phyloP scores from a whole-genome alignment of 2,113 vertebrate species.

The Anguilla japonica region DNA sequence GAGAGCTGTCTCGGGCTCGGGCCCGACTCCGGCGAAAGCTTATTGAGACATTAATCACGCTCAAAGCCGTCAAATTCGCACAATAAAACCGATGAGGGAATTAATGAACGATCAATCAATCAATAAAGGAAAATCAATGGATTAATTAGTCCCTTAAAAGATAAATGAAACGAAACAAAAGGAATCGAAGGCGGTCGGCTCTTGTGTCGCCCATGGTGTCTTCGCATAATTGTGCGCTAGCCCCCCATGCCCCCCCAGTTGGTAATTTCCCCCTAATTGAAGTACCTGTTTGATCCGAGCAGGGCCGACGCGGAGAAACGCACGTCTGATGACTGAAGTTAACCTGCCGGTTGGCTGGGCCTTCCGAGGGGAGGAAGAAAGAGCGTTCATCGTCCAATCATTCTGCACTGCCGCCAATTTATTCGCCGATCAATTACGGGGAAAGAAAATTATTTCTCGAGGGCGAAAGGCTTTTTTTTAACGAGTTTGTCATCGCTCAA shows the following conservation, averaged over 20 bases:
- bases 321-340: neutral
- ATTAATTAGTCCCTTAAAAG: constrained; percentile 14
- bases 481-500: neutral
- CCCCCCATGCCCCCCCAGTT: neutral
- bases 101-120: constrained; percentile 8
- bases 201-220: neutral
- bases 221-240: neutral
- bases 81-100: constrained; percentile 7
- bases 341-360: neutral
- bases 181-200: neutral
- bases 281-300: neutral
- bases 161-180: neutral
- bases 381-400: neutral
- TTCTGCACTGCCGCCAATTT: neutral
- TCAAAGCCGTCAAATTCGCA: neutral
- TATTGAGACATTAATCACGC: neutral
- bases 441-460: constrained; percentile 6
- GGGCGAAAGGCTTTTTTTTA: neutral
- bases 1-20: neutral
- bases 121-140: neutral
- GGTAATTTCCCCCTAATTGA: neutral
- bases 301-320: neutral
- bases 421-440: neutral
- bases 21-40: neutral
- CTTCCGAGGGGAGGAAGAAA: neutral